Evolutionary conservation across 2,888 invertebrate genomes (phyloP).

Genomic region (Polyommatus icarus): DNA sequence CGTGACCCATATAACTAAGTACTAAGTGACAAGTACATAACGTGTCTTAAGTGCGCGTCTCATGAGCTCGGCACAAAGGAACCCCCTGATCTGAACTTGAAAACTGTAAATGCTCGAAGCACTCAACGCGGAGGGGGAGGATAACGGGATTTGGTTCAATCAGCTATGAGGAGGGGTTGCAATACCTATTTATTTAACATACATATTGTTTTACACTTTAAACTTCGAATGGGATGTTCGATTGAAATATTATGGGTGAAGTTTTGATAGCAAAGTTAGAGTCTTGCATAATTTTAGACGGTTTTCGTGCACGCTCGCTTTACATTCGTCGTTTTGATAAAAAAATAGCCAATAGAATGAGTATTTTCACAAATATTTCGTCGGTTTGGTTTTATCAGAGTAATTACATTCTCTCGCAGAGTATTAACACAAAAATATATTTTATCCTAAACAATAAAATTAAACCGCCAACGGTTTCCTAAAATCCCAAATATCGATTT

Average conservation of each 20-base stretch:
- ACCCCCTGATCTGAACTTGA: conserved; percentile 39
- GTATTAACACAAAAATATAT: too few species aligned
- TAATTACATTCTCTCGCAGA: too few species aligned
- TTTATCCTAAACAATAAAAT: background rate
- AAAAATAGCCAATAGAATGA: too few species aligned
- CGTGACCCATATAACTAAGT: background rate
- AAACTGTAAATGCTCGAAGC: conserved; percentile 46
- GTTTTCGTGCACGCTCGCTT: background rate
- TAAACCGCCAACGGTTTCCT: background rate
- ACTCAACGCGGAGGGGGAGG: conserved; percentile 45
- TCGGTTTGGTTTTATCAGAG: too few species aligned
- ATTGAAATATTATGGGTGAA: conserved; percentile 15
- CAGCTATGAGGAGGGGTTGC: conserved; percentile 46
- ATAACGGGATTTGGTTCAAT: conserved; percentile 49
- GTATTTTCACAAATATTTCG: too few species aligned
- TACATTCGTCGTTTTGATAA: background rate
- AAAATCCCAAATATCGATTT: background rate
- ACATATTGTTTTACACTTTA: conserved; percentile 42
- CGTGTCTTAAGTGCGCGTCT: conserved; percentile 25
- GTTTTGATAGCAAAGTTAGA: conserved; percentile 5
- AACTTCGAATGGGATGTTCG: conserved; percentile 12
- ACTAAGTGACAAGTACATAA: conserved; percentile 16
- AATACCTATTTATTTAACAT: conserved; percentile 46
- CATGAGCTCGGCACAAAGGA: conserved; percentile 31
- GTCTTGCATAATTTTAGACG: background rate